phyloP scores from a whole-genome alignment of 1,140 invertebrate genomes.

The Drosophila orena region DNA sequence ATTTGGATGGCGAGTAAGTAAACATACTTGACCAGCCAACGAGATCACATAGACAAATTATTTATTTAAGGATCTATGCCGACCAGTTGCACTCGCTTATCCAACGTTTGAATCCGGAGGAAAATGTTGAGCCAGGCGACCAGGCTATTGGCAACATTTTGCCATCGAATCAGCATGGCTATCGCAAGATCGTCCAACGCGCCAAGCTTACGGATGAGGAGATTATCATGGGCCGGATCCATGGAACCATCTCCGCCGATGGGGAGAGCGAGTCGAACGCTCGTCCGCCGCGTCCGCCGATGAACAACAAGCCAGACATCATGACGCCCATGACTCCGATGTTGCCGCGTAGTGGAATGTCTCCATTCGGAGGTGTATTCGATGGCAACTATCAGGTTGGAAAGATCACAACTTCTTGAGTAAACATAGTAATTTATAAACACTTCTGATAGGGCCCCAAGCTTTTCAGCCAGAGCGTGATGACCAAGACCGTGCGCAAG shows the following conservation, averaged over 20 bases:
- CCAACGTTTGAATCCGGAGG: conserved; percentile 72
- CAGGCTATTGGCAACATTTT: conserved; percentile 52
- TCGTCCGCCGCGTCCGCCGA: conserved; percentile 47
- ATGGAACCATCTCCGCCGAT: conserved; percentile 71
- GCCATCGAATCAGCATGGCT: conserved; percentile 58
- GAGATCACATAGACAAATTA: neutral
- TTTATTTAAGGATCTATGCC: conserved; percentile 70
- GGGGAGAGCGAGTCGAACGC: conserved; percentile 34
- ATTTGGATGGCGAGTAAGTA: conserved; percentile 83
- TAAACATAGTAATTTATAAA: too few species aligned
- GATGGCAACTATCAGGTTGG: conserved; percentile 77
- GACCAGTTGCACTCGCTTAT: conserved; percentile 80
- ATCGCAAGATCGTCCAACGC: conserved; percentile 8
- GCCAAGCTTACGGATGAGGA: conserved; percentile 76
- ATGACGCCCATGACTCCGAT: conserved; percentile 80
- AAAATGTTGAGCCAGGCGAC: conserved; percentile 24
- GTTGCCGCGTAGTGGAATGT: conserved; percentile 63
- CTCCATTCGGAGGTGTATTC: conserved; percentile 73
- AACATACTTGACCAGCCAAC: neutral
- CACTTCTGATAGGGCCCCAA: conserved; percentile 65
- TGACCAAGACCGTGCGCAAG: conserved; percentile 81
- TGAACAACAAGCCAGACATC: conserved; percentile 60
- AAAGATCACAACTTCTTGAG: too few species aligned
- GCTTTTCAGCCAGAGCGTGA: conserved; percentile 84
- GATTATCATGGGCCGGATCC: conserved; percentile 79